Evolutionary conservation across 1,140 invertebrate genomes (phyloP).

Genomic region (Copidosoma floridanum): DNA sequence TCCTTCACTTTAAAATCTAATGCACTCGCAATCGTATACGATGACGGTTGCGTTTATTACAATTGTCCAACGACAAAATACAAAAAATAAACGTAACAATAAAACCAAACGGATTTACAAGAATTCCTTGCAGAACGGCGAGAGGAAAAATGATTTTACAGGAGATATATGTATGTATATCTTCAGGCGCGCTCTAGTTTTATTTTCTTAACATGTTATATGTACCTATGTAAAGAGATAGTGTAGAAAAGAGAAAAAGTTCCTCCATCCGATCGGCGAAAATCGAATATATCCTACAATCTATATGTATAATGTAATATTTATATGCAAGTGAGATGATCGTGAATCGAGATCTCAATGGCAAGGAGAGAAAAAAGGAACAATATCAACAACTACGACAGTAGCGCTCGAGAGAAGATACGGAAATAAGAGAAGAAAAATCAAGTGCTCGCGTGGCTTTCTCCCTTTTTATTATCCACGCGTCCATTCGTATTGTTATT

Average conservation of each 20-base stretch:
- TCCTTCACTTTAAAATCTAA: neutral
- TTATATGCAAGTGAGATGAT: neutral
- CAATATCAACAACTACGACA: neutral
- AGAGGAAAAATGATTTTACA: neutral
- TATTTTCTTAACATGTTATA: neutral
- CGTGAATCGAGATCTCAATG: slow-evolving; percentile 3
- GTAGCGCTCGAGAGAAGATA: neutral
- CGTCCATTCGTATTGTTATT: too few species aligned
- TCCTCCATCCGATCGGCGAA: too few species aligned
- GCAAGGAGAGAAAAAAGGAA: neutral
- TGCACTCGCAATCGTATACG: slow-evolving; percentile 2
- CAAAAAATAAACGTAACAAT: neutral
- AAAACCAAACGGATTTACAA: too few species aligned
- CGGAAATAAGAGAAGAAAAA: neutral
- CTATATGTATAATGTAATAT: neutral
- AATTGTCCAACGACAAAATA: slow-evolving; percentile 1
- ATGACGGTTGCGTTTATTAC: neutral
- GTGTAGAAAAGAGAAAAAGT: slow-evolving; percentile 1
- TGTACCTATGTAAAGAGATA: neutral
- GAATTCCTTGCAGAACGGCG: neutral
- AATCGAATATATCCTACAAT: too few species aligned
- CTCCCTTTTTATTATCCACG: too few species aligned
- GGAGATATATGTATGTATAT: neutral
- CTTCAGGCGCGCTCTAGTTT: neutral
- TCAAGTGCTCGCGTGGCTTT: too few species aligned